These are phyloP conservation scores for Spongia lamella DNA, from an alignment of 37 sponge, comb jelly and placozoan species.

Conservation along the genomic window DNA sequence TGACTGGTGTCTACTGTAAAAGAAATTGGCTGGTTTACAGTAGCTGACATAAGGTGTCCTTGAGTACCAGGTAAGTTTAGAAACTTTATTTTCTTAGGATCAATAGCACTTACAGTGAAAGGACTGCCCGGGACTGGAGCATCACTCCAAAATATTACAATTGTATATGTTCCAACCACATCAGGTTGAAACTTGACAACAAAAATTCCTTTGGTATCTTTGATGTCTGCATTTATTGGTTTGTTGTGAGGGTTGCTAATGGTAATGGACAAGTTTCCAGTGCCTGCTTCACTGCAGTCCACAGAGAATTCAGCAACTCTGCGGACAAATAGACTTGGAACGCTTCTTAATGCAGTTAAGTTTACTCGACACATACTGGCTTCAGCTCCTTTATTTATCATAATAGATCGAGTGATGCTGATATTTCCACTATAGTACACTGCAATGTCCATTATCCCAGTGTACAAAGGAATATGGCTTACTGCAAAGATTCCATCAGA, in stretches of 20 bases:
- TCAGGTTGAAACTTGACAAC: conserved; percentile 57
- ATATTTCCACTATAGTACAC: too few relatives aligned
- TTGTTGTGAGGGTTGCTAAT: conserved; percentile 51
- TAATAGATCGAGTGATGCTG: too few relatives aligned
- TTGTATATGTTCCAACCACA: conserved; percentile 53
- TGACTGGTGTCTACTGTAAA: conserved; percentile 49
- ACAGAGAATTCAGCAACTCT: not conserved
- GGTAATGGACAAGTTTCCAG: conserved; percentile 17
- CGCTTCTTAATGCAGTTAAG: too few relatives aligned
- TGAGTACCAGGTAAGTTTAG: conserved; percentile 34
- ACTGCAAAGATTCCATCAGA: too few relatives aligned
- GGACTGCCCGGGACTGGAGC: conserved; percentile 70
- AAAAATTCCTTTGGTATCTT: conserved; percentile 37
- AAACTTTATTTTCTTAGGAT: conserved; percentile 56
- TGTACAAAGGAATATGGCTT: too few relatives aligned
- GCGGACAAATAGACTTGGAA: too few relatives aligned
- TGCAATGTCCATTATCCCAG: too few relatives aligned
- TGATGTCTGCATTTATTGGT: conserved; percentile 31
- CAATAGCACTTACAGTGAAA: conserved; percentile 64
- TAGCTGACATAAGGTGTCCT: not conserved
- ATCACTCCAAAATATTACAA: conserved; percentile 42
- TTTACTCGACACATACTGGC: too few relatives aligned
- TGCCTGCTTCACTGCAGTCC: not conserved
- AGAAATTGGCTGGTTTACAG: conserved; percentile 17
- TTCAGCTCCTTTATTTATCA: too few relatives aligned